phyloP scores from a whole-genome alignment of 2,797 vertebrate genomes.

The Adelosebastes latens region DNA sequence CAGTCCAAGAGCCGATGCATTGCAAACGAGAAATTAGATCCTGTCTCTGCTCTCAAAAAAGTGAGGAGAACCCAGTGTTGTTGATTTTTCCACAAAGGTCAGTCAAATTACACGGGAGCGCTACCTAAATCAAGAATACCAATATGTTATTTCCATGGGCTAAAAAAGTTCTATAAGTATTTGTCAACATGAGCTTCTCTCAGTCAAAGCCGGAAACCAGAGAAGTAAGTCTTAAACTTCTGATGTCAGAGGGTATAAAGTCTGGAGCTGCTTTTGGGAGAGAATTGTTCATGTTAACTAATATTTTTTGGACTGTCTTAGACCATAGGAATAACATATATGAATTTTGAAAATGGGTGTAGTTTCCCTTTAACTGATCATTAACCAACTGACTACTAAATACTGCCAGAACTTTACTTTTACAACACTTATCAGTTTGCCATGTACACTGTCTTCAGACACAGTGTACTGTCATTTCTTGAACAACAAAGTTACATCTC shows the following conservation, averaged over 20 bases:
- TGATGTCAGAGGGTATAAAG: too few species aligned
- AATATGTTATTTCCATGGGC: too few species aligned
- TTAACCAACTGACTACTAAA: neutral
- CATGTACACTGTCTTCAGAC: neutral
- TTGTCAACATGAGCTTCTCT: too few species aligned
- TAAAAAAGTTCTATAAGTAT: too few species aligned
- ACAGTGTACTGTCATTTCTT: neutral
- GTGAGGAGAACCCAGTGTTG: neutral
- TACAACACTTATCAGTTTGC: neutral
- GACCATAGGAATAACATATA: too few species aligned
- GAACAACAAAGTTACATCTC: neutral
- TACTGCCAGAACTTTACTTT: neutral
- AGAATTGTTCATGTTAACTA: too few species aligned
- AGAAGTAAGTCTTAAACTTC: too few species aligned
- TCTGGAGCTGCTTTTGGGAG: too few species aligned
- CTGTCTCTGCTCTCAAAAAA: neutral
- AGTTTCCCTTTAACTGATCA: neutral
- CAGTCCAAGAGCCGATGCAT: neutral
- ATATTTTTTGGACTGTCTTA: too few species aligned
- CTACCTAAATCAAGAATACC: too few species aligned
- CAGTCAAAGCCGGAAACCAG: too few species aligned
- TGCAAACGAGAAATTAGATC: neutral
- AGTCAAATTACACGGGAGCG: neutral
- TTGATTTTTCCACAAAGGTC: neutral
- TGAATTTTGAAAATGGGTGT: too few species aligned